A percentile compares a stretch with the other conserved stretches of the same genome.
phyloP scores from a whole-genome alignment of 2,797 vertebrate species.

The Platyrinchus mystaceus region DNA sequence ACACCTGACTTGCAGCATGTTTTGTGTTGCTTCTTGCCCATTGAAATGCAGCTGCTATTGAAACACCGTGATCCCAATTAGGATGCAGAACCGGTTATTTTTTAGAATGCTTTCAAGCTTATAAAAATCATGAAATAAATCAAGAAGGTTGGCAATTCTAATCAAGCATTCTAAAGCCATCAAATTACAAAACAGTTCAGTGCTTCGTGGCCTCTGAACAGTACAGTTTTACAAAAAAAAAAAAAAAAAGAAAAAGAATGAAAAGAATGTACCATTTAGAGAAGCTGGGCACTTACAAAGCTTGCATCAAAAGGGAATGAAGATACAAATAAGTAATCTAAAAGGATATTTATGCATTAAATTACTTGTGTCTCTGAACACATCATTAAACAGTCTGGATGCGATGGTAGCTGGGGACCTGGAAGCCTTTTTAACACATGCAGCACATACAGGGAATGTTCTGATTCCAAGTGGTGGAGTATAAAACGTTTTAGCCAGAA shows the following conservation, averaged over 20 bases:
- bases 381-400: neutral
- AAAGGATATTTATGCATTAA: slow-evolving; percentile 11
- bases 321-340: neutral
- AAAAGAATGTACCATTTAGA: neutral
- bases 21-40: slow-evolving; percentile 21
- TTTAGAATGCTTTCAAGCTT: slow-evolving; percentile 17
- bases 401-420: neutral
- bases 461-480: neutral
- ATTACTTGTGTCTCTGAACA: neutral
- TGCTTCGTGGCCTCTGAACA: neutral
- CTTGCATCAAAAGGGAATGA: neutral
- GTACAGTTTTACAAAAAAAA: neutral
- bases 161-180: slow-evolving; percentile 25
- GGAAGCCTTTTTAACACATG: neutral
- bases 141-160: neutral
- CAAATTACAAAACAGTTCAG: neutral
- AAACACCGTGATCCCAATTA: neutral
- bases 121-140: slow-evolving; percentile 29
- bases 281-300: rapidly evolving
- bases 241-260: neutral
- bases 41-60: slow-evolving; percentile 35
- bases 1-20: slow-evolving; percentile 28
- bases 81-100: neutral
- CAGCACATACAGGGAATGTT: neutral
- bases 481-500: neutral